These are phyloP conservation scores for Percina caprodes DNA, from an alignment of 2,113 vertebrate species.

Conservation along the genomic window DNA sequence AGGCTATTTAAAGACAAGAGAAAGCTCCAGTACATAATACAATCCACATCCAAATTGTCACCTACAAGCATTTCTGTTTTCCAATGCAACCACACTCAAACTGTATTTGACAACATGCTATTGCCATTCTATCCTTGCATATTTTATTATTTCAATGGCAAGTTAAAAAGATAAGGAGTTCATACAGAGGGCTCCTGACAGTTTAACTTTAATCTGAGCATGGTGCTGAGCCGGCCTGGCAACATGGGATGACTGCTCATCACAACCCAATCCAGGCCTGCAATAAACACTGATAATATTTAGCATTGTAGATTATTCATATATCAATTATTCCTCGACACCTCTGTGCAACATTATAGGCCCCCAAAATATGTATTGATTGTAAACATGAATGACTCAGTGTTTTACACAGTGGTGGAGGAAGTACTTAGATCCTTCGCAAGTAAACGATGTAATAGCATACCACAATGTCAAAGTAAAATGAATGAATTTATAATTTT, in stretches of 20 bases:
- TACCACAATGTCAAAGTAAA: too few species aligned
- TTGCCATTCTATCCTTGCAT: background rate
- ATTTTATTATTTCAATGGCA: slow-evolving; percentile 43
- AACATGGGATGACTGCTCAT: slow-evolving; percentile 11
- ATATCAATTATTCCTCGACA: too few species aligned
- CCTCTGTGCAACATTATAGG: too few species aligned
- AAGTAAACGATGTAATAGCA: too few species aligned
- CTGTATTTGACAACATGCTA: background rate
- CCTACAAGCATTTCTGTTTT: slow-evolving; percentile 7
- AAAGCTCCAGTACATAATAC: slow-evolving; percentile 11
- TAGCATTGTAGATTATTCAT: too few species aligned
- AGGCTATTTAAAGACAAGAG: slow-evolving; percentile 18
- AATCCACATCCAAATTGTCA: slow-evolving; percentile 22
- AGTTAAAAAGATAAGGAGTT: slow-evolving; percentile 54
- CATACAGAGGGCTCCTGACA: slow-evolving; percentile 32
- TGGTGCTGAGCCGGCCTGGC: slow-evolving; percentile 5
- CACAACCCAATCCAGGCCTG: slow-evolving; percentile 16
- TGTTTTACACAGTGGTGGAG: too few species aligned
- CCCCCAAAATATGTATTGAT: too few species aligned
- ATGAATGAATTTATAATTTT: too few species aligned
- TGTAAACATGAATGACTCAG: too few species aligned
- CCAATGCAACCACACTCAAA: background rate
- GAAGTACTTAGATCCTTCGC: too few species aligned
- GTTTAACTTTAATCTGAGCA: slow-evolving; percentile 35
- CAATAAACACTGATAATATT: background rate